A percentile compares a stretch with the other conserved stretches of the same genome.
Conservation (phyloP, 2,797 vertebrate species). For the Microctenopoma stevenorrisi region DNA sequence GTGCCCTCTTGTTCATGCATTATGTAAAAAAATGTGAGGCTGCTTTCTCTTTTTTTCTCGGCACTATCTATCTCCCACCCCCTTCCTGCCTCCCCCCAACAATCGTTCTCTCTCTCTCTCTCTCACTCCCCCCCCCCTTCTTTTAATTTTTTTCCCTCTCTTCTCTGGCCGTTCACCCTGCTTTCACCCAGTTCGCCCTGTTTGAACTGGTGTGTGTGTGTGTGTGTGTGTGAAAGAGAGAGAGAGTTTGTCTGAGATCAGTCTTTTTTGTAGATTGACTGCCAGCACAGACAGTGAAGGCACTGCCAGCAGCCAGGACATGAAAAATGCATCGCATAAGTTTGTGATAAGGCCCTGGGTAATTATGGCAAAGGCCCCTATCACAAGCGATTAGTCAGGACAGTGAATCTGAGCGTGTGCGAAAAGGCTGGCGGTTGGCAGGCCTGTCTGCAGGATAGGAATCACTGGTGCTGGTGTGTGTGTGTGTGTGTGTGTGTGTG, state of each 20-base stretch:
- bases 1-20: conserved; percentile 78
- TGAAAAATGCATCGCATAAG: conserved; percentile 87
- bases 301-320: conserved; percentile 81
- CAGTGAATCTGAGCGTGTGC: conserved; percentile 85
- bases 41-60: conserved; percentile 75
- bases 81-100: conserved; percentile 46
- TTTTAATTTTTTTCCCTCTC: conserved; percentile 52
- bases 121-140: conserved; percentile 33
- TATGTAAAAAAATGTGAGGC: conserved; percentile 74
- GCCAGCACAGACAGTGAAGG: conserved; percentile 78
- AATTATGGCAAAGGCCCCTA: conserved; percentile 86
- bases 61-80: conserved; percentile 69
- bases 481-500: conserved; percentile 31
- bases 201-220: conserved; percentile 66
- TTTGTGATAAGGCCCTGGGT: conserved; percentile 86
- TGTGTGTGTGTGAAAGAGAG: conserved; percentile 12
- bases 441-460: conserved; percentile 85
- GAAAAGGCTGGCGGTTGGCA: conserved; percentile 83
- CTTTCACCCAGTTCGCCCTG: conserved; percentile 74
- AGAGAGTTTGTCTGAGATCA: conserved; percentile 76
- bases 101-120: conserved; percentile 20
- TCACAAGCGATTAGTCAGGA: conserved; percentile 87
- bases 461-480: conserved; percentile 75
- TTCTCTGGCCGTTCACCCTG: conserved; percentile 72
- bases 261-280: conserved; percentile 76